Conservation (phyloP, 1,140 invertebrate species). For the Oreohelix idahoensis region DNA sequence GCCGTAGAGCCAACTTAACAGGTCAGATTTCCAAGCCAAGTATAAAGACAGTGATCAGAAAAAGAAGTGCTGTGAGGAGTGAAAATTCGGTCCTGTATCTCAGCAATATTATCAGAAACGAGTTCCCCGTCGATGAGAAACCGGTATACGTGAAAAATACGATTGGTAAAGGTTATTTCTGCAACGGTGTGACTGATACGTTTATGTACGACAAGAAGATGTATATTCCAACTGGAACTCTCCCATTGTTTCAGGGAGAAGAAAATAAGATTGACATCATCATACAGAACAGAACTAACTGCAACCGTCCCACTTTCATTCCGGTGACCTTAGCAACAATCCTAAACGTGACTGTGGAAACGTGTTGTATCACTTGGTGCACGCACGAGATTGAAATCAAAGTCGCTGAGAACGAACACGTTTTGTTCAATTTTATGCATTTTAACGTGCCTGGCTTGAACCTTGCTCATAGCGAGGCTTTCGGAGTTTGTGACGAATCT, state of each 20-base stretch:
- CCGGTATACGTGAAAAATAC: not conserved
- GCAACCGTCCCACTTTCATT: not conserved
- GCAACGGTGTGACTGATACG: not conserved
- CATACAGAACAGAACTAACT: constrained; percentile 2
- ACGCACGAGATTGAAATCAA: not conserved
- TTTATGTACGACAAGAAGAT: not conserved
- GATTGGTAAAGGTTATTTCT: not conserved
- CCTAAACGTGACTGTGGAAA: constrained; percentile 12
- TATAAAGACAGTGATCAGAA: no score
- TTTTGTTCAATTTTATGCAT: constrained; percentile 4
- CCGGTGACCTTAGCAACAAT: not conserved
- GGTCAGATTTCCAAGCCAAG: no score
- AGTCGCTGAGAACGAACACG: not conserved
- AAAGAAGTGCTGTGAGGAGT: no score
- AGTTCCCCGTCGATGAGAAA: no score
- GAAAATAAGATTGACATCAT: not conserved
- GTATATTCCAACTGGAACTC: no score
- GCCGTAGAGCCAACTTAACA: no score
- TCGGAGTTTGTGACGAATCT: constrained; percentile 7
- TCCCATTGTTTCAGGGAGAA: no score
- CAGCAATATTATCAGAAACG: no score
- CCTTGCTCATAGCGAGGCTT: not conserved
- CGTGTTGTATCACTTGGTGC: constrained; percentile 28
- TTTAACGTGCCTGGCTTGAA: constrained; percentile 27
- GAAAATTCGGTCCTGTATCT: no score